These are phyloP conservation scores for Plumapathes pennacea DNA, from an alignment of 92 coral and sea anemone genomes.

Conservation along the genomic window DNA sequence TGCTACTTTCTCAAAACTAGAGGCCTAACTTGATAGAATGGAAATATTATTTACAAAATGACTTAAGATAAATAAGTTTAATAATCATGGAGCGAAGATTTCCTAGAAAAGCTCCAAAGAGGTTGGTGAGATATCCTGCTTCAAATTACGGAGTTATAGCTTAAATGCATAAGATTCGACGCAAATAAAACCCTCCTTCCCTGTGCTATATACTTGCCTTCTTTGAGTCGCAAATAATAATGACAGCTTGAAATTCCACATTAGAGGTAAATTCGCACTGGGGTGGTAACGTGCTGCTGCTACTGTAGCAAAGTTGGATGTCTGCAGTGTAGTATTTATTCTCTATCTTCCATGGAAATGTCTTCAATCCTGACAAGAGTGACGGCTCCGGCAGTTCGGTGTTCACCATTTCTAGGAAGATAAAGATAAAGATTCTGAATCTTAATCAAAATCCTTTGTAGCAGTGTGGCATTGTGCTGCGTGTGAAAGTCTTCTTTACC, in stretches of 20 bases:
- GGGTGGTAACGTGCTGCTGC: slow-evolving; percentile 40
- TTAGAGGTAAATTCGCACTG: slow-evolving; percentile 33
- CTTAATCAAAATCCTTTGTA: background rate
- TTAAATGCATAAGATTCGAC: too few species aligned
- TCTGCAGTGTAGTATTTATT: slow-evolving; percentile 84
- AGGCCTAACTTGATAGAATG: too few species aligned
- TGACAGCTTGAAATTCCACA: slow-evolving; percentile 58
- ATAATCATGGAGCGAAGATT: too few species aligned
- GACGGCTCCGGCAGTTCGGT: slow-evolving; percentile 30
- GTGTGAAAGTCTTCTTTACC: slow-evolving; percentile 27
- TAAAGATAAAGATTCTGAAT: background rate
- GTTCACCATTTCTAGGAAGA: slow-evolving; percentile 10
- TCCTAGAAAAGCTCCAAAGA: too few species aligned
- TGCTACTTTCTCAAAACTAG: slow-evolving; percentile 67
- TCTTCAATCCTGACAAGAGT: slow-evolving; percentile 25
- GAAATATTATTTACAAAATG: too few species aligned
- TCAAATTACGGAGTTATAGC: too few species aligned
- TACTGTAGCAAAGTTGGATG: slow-evolving; percentile 49
- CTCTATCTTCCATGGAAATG: slow-evolving; percentile 76
- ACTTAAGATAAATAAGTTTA: too few species aligned
- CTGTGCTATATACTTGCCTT: slow-evolving; percentile 47
- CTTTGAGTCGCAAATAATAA: slow-evolving; percentile 68
- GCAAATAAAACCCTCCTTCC: too few species aligned
- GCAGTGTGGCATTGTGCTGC: too few species aligned
- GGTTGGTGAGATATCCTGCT: too few species aligned